Evolutionary conservation across 2,888 invertebrate species (phyloP).

Genomic region (Apotomis betuletana): DNA sequence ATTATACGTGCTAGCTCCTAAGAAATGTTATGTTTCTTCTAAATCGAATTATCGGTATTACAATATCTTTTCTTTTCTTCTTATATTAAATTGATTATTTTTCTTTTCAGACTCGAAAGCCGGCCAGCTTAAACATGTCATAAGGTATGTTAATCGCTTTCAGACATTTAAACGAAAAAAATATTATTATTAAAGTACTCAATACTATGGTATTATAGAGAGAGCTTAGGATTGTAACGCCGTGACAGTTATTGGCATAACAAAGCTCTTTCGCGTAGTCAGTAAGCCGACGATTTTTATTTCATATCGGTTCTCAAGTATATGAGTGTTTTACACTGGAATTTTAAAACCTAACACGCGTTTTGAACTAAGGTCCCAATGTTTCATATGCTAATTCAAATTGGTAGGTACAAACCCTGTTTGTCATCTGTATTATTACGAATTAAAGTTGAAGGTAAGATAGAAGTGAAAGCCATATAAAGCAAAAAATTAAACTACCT

Average conservation of each 20-base stretch:
- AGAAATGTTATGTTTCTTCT: background rate
- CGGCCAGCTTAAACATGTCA: constrained; percentile 63
- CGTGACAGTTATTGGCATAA: constrained; percentile 33
- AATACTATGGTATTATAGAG: constrained; percentile 4
- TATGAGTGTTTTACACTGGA: background rate
- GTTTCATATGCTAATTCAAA: no score
- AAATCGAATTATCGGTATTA: background rate
- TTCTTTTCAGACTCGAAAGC: constrained; percentile 57
- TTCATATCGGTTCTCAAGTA: background rate
- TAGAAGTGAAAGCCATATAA: no score
- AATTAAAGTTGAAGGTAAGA: no score
- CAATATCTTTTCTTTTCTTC: constrained; percentile 1
- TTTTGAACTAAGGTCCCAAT: no score
- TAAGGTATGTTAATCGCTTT: constrained; percentile 57
- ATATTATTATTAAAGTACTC: constrained; percentile 12
- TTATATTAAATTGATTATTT: constrained; percentile 39
- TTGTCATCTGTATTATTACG: no score
- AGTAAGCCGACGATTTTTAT: constrained; percentile 1
- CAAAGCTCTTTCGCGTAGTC: constrained; percentile 4
- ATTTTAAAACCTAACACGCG: background rate
- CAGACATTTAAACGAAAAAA: constrained; percentile 26
- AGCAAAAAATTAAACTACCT: no score
- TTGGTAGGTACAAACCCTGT: no score
- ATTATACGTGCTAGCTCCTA: no score
- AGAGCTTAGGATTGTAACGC: constrained; percentile 24